These are phyloP conservation scores for Tachysurus vachellii DNA, from an alignment of 2,113 vertebrate species.

Conservation along the genomic window DNA sequence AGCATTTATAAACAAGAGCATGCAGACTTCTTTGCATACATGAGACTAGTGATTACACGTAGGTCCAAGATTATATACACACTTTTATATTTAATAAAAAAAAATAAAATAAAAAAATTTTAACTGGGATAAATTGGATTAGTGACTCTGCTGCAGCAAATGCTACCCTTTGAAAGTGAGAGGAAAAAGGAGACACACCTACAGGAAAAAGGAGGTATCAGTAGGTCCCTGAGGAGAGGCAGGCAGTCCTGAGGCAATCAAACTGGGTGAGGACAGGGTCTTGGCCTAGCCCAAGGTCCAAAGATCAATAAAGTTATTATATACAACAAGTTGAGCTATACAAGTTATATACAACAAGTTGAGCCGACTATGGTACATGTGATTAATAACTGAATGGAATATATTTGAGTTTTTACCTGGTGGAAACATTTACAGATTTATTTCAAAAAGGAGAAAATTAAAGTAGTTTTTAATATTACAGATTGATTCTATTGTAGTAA, in stretches of 20 bases:
- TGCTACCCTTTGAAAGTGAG: neutral
- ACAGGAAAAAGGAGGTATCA: too few relatives aligned
- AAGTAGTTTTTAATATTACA: neutral
- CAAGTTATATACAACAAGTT: constrained; percentile 35
- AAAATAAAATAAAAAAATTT: too few relatives aligned
- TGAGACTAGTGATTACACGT: too few relatives aligned
- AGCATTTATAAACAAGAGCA: too few relatives aligned
- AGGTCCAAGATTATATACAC: too few relatives aligned
- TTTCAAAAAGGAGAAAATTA: too few relatives aligned
- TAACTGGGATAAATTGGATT: neutral
- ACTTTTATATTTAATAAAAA: too few relatives aligned
- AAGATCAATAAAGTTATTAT: constrained; percentile 50
- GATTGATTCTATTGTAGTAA: neutral
- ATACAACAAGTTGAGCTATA: constrained; percentile 13
- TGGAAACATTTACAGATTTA: neutral
- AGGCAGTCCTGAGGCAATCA: constrained; percentile 40
- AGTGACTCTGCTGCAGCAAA: constrained; percentile 19
- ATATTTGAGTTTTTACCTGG: neutral
- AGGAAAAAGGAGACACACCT: too few relatives aligned
- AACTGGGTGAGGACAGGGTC: constrained; percentile 37
- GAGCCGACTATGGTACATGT: neutral
- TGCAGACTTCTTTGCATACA: too few relatives aligned
- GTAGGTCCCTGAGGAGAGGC: constrained; percentile 17
- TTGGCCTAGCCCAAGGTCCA: constrained; percentile 1
- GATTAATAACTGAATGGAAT: neutral